Conservation (phyloP, 2,113 vertebrate genomes). For the Mungos mungo region DNA sequence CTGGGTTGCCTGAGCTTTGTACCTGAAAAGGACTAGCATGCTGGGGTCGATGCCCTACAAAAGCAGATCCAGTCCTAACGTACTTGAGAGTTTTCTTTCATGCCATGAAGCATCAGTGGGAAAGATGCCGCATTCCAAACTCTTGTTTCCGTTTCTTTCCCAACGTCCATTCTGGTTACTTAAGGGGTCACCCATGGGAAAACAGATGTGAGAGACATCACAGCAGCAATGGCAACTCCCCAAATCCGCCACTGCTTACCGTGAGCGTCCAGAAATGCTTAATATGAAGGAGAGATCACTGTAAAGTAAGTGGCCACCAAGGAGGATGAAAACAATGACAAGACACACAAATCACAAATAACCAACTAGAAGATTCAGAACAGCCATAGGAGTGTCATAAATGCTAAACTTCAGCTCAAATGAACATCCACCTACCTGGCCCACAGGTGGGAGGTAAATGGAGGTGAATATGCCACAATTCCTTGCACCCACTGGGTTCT, state of each 20-base stretch:
- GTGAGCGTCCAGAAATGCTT: neutral
- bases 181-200: neutral
- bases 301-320: neutral
- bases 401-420: neutral
- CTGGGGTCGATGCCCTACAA: neutral
- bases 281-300: neutral
- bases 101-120: neutral
- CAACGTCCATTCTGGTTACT: neutral
- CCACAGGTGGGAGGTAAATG: neutral
- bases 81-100: neutral
- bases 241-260: neutral
- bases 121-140: neutral
- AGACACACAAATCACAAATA: conserved; percentile 6
- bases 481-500: neutral
- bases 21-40: neutral
- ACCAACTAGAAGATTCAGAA: neutral
- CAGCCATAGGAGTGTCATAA: neutral
- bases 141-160: neutral
- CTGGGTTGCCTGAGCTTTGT: neutral
- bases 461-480: neutral
- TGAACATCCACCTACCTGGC: neutral
- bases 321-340: conserved; percentile 19
- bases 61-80: neutral
- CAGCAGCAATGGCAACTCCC: neutral
- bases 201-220: conserved; percentile 1